phyloP scores from a whole-genome alignment of 2,113 vertebrate genomes.

The Motacilla alba region DNA sequence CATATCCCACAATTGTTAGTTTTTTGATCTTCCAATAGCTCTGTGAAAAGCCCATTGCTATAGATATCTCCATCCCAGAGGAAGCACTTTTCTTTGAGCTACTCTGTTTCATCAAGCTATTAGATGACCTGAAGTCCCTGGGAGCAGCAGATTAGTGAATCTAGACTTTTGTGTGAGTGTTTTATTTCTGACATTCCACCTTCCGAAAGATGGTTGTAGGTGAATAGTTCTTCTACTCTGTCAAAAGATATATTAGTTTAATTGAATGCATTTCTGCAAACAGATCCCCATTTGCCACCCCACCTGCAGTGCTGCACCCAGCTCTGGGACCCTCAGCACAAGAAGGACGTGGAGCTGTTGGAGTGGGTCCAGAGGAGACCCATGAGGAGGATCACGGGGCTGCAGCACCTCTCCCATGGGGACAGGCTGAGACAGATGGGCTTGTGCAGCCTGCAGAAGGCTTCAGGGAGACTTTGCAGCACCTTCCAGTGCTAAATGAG shows the following conservation, averaged over 20 bases:
- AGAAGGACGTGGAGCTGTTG: background rate
- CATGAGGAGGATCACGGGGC: background rate
- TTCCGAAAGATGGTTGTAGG: background rate
- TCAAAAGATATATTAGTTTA: slow-evolving; percentile 15
- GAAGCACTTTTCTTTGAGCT: slow-evolving; percentile 3
- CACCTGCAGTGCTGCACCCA: background rate
- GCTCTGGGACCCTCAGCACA: background rate
- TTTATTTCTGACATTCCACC: background rate
- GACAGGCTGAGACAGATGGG: background rate
- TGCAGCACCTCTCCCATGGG: background rate
- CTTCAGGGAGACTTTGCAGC: background rate
- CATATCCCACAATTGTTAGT: background rate
- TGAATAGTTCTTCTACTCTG: background rate
- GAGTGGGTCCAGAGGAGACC: background rate
- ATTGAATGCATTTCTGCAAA: slow-evolving; percentile 16
- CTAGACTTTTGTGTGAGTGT: background rate
- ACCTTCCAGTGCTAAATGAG: background rate
- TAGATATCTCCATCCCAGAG: background rate
- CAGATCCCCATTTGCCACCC: background rate
- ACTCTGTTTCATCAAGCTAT: slow-evolving; percentile 30
- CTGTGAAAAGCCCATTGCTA: background rate
- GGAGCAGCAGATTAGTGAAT: slow-evolving; percentile 9
- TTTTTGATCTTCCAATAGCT: slow-evolving; percentile 3
- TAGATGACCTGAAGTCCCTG: slow-evolving; percentile 24
- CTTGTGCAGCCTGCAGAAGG: background rate